Conservation (phyloP, 1,140 invertebrate species). For the Lasioglossum baleicum region DNA sequence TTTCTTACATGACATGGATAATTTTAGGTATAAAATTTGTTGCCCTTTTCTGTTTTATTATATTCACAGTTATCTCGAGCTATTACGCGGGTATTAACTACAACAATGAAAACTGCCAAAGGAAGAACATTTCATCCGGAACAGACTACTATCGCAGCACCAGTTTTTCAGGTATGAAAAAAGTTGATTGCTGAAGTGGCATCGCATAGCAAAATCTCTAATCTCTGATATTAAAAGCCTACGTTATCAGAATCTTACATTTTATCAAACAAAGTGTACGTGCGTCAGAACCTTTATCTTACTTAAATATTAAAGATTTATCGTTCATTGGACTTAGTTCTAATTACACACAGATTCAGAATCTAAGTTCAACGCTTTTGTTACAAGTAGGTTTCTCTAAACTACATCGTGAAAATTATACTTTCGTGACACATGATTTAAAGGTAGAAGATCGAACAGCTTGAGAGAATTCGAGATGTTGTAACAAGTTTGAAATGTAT, state of each 20-base stretch:
- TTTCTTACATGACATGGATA: too few species aligned
- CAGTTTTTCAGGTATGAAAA: conserved; percentile 63
- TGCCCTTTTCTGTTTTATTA: not conserved
- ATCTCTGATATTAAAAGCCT: not conserved
- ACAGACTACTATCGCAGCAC: conserved; percentile 62
- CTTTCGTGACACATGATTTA: too few species aligned
- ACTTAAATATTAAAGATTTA: not conserved
- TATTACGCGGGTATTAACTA: conserved; percentile 55
- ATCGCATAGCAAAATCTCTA: too few species aligned
- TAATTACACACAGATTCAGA: not conserved
- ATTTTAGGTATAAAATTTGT: too few species aligned
- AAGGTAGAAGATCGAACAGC: too few species aligned
- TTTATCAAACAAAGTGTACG: not conserved
- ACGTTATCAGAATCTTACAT: not conserved
- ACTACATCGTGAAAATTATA: too few species aligned
- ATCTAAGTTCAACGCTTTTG: not conserved
- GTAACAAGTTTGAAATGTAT: too few species aligned
- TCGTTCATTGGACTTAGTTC: not conserved
- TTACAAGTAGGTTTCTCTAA: too few species aligned
- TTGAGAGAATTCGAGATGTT: too few species aligned
- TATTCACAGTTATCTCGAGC: conserved; percentile 61
- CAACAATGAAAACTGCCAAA: conserved; percentile 49
- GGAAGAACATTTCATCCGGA: conserved; percentile 54
- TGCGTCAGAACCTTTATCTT: not conserved
- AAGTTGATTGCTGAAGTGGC: too few species aligned